phyloP scores from a whole-genome alignment of 2,888 invertebrate genomes.

The Microctonus aethiopoides region DNA sequence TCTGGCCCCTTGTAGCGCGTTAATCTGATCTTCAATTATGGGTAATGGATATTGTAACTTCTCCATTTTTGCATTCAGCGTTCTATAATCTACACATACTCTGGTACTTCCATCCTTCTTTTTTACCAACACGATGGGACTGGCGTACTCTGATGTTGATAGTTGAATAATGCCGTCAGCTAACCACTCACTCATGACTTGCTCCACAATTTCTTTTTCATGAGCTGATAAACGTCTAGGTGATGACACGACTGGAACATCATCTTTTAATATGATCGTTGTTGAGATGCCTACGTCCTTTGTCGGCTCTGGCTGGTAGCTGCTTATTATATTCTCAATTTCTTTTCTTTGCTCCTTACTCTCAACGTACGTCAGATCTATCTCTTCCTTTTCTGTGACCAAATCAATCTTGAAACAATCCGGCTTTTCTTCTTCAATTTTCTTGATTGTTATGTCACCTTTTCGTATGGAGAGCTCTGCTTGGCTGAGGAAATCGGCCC shows the following conservation, averaged over 20 bases:
- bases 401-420: conserved; percentile 13
- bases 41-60: too few species aligned
- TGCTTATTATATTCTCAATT: conserved; percentile 1
- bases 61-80: too few species aligned
- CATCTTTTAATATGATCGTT: conserved; percentile 42
- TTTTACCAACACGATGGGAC: too few species aligned
- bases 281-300: conserved; percentile 35
- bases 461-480: conserved; percentile 29
- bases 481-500: conserved; percentile 33
- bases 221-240: conserved; percentile 36
- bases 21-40: too few species aligned
- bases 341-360: neutral
- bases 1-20: too few species aligned
- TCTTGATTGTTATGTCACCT: conserved; percentile 21
- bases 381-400: conserved; percentile 19
- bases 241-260: conserved; percentile 34
- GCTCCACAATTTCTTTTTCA: conserved; percentile 37
- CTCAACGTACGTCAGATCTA: conserved; percentile 19
- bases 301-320: conserved; percentile 33
- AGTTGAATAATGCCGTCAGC: conserved; percentile 41
- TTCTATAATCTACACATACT: too few species aligned
- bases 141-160: too few species aligned
- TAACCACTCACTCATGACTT: conserved; percentile 42
- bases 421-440: neutral
- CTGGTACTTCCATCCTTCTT: too few species aligned